phyloP scores from a whole-genome alignment of 2,113 vertebrate species.

The Crotophaga sulcirostris region DNA sequence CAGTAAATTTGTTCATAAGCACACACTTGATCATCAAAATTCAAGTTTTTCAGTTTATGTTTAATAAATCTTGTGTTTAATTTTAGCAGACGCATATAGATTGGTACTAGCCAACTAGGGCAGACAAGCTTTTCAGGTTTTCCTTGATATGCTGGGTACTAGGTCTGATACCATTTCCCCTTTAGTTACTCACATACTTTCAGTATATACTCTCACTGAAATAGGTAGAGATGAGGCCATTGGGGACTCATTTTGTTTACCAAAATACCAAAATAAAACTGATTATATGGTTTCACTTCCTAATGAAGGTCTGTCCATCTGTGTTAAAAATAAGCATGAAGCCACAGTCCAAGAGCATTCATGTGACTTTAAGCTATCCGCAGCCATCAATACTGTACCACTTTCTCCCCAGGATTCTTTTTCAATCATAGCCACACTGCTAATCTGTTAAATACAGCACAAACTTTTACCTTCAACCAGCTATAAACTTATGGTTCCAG shows the following conservation, averaged over 20 bases:
- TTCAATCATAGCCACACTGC: neutral
- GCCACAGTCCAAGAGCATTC: neutral
- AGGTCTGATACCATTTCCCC: neutral
- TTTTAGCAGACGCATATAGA: neutral
- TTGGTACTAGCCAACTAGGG: neutral
- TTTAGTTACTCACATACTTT: neutral
- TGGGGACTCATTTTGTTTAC: neutral
- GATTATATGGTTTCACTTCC: neutral
- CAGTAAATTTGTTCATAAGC: neutral
- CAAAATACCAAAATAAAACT: neutral
- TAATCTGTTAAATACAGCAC: neutral
- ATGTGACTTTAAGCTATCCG: neutral
- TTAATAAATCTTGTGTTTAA: neutral
- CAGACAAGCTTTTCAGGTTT: neutral
- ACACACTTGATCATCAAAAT: neutral
- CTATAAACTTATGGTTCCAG: neutral
- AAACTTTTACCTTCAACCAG: neutral
- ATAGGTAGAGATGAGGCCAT: neutral
- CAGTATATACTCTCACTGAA: neutral
- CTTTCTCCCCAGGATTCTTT: neutral
- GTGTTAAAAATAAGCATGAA: neutral
- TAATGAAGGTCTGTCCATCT: neutral
- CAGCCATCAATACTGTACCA: neutral
- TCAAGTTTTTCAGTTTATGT: neutral
- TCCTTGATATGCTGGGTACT: rapidly evolving